Evolutionary conservation across 1,140 invertebrate genomes (phyloP), one percentile per base, ranked within the genome.

Genomic region (Drosophila yakuba): DNA sequence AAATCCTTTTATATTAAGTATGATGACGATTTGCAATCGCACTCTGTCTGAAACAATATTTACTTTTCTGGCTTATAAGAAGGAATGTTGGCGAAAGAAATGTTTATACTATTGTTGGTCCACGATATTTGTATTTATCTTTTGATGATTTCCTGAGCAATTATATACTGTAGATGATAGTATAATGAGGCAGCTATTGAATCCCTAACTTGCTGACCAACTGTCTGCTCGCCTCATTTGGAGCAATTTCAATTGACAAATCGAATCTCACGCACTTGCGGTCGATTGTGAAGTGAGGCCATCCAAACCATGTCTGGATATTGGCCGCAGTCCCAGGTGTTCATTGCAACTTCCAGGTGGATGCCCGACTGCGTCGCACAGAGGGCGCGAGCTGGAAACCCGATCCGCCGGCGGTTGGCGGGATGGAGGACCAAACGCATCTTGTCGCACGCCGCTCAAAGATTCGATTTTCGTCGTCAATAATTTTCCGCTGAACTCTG

Each of bases 261-360:
- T 80, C 76, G 80, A 73, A 80, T 83, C 67, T 74, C 80, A 89
- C 77, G 68, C 84, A 74, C 50, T 71, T 89, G 79, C 62, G 83
- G 76, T 83, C 78, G 82, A 89, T 88, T 84, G 76, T 80, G 57
- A 62, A 80, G 52, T 47, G 68, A 82, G 78, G 60, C 61, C 61
- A 60, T 61, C 45, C 47, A 45, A 14, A 1, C 14, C 12, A 47
- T 17, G 50, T 48, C 67, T 68, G 61, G 28, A 44, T 17, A 14
- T 32, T 17, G 25, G 68, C 60, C 57, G 57, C 23, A 11, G 47
- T 32, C 15, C 61, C 73, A 51, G 61, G 52, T 56, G 25, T 45
- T 66, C 20, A 32, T 36, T 12, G 36, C n/a, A 11, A 28, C 39
- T 64, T 75, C 71, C 73, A 74, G 35, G 45, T 75, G 61, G 62